Conservation (phyloP, 1,140 invertebrate species). For the Lerema accius region DNA sequence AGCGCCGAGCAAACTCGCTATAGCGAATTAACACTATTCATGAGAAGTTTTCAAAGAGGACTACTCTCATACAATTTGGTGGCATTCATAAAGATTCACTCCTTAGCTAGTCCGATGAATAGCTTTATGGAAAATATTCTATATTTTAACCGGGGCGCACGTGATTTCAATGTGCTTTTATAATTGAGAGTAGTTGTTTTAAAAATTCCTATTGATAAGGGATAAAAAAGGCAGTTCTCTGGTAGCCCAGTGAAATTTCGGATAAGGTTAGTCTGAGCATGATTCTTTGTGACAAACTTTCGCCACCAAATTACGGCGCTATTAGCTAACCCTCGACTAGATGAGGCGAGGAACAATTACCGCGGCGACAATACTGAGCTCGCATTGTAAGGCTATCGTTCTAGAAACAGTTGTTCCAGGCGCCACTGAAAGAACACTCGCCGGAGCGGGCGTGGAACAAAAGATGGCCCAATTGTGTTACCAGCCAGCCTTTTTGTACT, state of each 20-base stretch:
- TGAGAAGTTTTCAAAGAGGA: constrained; percentile 80
- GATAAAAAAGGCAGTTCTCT: no score
- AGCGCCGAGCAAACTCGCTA: constrained; percentile 76
- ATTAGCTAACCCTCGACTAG: constrained; percentile 64
- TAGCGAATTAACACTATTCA: constrained; percentile 80
- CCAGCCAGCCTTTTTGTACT: constrained; percentile 63
- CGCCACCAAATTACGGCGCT: constrained; percentile 58
- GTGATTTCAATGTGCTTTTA: constrained; percentile 53
- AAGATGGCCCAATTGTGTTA: constrained; percentile 73
- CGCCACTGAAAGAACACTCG: constrained; percentile 64
- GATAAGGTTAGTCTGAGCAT: no score
- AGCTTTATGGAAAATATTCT: constrained; percentile 76
- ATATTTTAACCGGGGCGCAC: constrained; percentile 63
- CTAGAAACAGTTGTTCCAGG: constrained; percentile 71
- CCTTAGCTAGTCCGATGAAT: constrained; percentile 77
- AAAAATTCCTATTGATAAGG: no score
- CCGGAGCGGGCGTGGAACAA: constrained; percentile 58
- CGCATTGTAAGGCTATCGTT: constrained; percentile 63
- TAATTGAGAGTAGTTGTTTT: no score
- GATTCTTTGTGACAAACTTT: constrained; percentile 26
- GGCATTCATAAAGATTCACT: constrained; percentile 81
- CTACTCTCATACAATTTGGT: constrained; percentile 82
- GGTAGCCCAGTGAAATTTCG: no score
- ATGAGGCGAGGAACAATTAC: constrained; percentile 68
- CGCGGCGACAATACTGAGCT: constrained; percentile 61